phyloP scores from a whole-genome alignment of 2,888 invertebrate genomes.

The Lycophotia porphyrea region DNA sequence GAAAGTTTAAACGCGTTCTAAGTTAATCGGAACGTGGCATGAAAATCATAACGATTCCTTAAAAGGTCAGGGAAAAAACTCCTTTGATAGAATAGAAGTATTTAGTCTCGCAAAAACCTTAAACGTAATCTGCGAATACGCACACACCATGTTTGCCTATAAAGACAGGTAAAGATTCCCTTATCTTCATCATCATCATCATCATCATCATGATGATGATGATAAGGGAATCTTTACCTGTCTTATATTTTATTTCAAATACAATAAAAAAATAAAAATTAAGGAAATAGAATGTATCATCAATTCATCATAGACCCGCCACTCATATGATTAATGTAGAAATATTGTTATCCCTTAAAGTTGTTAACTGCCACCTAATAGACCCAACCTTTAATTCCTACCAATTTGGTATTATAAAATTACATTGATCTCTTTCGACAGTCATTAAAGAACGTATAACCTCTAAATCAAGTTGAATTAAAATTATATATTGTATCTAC shows the following conservation, averaged over 20 bases:
- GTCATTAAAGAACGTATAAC: conserved; percentile 53
- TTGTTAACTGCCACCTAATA: not conserved
- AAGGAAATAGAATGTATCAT: not conserved
- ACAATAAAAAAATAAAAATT: not conserved
- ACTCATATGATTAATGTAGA: not conserved
- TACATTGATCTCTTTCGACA: conserved; percentile 51
- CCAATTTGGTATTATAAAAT: conserved; percentile 41
- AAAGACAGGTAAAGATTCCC: conserved; percentile 35
- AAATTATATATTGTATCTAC: conserved; percentile 22
- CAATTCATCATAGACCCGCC: not conserved
- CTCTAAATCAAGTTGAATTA: conserved; percentile 50
- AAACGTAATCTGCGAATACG: conserved; percentile 6
- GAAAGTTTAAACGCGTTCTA: not conserved
- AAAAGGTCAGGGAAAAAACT: not conserved
- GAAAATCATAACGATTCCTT: not conserved
- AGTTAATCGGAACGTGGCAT: not conserved
- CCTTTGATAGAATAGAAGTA: not conserved
- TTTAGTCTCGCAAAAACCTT: not conserved
- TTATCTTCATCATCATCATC: too few species aligned
- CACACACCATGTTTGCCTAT: conserved; percentile 30
- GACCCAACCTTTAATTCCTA: too few species aligned
- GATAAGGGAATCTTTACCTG: too few species aligned
- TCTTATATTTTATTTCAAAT: not conserved
- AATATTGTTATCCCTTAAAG: not conserved
- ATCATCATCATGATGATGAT: too few species aligned